Percentiles rank a stretch among this genome's conserved stretches.
Conservation (phyloP, 2,888 invertebrate species). For the Anorthoa munda region DNA sequence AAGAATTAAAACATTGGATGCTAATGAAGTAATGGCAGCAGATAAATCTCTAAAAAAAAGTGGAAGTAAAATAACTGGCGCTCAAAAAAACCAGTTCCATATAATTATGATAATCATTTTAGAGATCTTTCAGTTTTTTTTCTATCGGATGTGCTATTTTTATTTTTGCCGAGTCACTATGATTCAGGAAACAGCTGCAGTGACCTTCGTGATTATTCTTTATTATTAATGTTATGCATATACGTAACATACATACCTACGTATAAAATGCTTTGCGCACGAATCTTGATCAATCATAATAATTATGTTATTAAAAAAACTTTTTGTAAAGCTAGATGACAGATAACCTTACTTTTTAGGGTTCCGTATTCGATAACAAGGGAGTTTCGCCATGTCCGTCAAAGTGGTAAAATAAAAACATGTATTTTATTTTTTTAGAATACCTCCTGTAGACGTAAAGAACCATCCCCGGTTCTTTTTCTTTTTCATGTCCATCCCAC, state of each 20-base stretch:
- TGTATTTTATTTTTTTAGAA: too few relatives aligned
- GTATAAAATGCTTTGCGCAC: neutral
- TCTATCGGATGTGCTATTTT: neutral
- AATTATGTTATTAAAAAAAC: neutral
- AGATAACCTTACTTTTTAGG: too few relatives aligned
- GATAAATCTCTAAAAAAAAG: slow-evolving; percentile 1
- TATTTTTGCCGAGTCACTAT: slow-evolving; percentile 19
- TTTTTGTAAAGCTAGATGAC: neutral
- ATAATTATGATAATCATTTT: slow-evolving; percentile 1
- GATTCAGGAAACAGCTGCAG: slow-evolving; percentile 22
- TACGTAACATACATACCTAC: neutral
- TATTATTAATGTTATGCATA: neutral
- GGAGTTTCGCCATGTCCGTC: too few relatives aligned
- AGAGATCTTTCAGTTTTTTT: slow-evolving; percentile 19
- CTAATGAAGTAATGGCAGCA: neutral
- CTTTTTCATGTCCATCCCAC: too few relatives aligned
- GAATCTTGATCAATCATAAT: too few relatives aligned
- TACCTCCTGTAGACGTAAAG: too few relatives aligned
- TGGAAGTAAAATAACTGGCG: slow-evolving; percentile 10
- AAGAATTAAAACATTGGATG: neutral
- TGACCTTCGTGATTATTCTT: slow-evolving; percentile 8
- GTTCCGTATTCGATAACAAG: too few relatives aligned
- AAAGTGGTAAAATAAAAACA: too few relatives aligned
- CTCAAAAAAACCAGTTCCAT: slow-evolving; percentile 3
- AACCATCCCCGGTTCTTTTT: too few relatives aligned